These are phyloP conservation scores for Pemphigus obesinymphae DNA, from an alignment of 1,140 invertebrate genomes.

Conservation along the genomic window DNA sequence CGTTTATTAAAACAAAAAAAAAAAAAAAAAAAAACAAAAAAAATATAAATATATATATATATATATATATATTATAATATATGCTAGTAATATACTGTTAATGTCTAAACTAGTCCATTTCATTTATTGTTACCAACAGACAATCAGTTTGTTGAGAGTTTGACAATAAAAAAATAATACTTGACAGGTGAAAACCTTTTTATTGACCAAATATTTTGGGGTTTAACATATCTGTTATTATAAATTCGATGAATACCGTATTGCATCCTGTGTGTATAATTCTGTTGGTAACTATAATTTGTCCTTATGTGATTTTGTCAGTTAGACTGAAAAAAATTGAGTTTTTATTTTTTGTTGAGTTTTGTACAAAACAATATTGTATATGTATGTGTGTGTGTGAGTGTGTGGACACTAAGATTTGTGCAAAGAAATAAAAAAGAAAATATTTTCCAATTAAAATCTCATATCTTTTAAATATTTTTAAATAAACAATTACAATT, in stretches of 20 bases:
- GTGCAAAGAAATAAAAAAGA: background rate
- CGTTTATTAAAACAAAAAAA: slow-evolving; percentile 14
- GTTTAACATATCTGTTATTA: slow-evolving; percentile 38
- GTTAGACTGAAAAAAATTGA: slow-evolving; percentile 17
- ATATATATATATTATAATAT: background rate
- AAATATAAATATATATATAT: background rate
- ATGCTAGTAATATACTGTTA: too few species aligned
- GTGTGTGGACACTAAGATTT: background rate
- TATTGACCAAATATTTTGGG: background rate
- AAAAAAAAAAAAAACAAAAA: too few species aligned
- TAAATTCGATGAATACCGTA: background rate
- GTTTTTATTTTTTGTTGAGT: background rate
- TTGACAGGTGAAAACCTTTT: background rate
- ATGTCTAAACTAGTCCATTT: slow-evolving; percentile 24
- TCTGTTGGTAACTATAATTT: background rate
- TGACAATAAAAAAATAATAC: slow-evolving; percentile 1
- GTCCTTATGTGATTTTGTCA: slow-evolving; percentile 23
- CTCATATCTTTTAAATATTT: slow-evolving; percentile 3
- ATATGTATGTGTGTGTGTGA: background rate
- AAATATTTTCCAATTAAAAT: slow-evolving; percentile 6
- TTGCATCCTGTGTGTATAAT: background rate
- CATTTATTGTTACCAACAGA: slow-evolving; percentile 22
- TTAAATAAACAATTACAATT: background rate
- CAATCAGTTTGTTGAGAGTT: slow-evolving; percentile 35
- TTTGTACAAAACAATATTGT: slow-evolving; percentile 9